Base-by-base conservation (phyloP, 1,140 invertebrate species). In the Orchestia grillus region DNA sequence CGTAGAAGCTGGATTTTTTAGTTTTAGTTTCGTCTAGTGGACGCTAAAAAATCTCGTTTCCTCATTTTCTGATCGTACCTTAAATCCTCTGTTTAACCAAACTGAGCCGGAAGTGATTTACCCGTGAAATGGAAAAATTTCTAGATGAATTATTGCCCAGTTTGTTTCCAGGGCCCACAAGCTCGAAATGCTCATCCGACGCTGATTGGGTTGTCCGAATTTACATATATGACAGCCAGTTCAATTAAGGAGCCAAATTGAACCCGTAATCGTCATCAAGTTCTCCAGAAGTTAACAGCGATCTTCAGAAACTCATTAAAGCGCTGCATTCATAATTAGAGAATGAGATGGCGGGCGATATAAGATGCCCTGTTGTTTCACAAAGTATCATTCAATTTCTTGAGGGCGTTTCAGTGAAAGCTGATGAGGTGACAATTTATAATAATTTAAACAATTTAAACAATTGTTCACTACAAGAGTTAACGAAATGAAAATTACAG, bases 211-310 rank as follows among this genome's bases (percentile, higher is more conserved):
- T 23, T 90, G 88, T 28, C n/a, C 4, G 16, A 44, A 90, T 90
- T 90, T 90, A 36, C 88, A 90, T 90, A 42, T 42, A 90, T 90
- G 88, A 90, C n/a, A 42, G 88, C 43, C 36, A 90, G 4, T 90
- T 90, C 88, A 44, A 90, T 90, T 90, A 90, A 90, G 88, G n/a
- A 42, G 88, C 41, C 43, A 90, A 90, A 90, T 90, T 44, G 88
- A 41, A 90, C 88, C 15, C 15, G 41, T 42, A 90, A 90, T 90
- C 43, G n/a, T 90, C 88, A 15, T 8, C 88, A 28, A 90, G 43
- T 44, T 90, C 88, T 3, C 43, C 15, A 41, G 36, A 90, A 90
- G 42, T 90, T 90, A 90, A 90, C 42, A 16, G 88, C 6, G 62
- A 19, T 36, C 11, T 77, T 77, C 62, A 19, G 62, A 77, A 77